Evolutionary conservation across 2,113 vertebrate genomes (phyloP), one percentile per base, ranked within the genome.

Genomic region (Chloroceryle aenea): DNA sequence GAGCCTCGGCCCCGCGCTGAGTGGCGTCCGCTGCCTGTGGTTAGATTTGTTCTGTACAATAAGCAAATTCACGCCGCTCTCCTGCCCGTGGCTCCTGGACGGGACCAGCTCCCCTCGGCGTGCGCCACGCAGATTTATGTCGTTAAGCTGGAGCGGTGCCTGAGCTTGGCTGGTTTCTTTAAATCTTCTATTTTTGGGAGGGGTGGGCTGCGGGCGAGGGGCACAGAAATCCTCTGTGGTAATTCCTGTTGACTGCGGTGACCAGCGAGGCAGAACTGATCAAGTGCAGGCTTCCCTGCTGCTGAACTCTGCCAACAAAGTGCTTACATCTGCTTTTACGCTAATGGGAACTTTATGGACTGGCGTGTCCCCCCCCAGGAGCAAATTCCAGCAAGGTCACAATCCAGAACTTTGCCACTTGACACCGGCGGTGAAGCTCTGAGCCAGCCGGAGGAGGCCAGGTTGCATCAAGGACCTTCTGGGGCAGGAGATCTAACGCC

Each of bases 211-310:
- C 36, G 27, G 64, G 92, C 72, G 84, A 69, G 74, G 89, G 93
- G 66, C 75, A 83, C 77, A 94, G 91, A 83, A 92, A 92, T 42
- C 89, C 89, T 92, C 67, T 61, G 83, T 4, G 29, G 89, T 95
- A 92, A 97, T 96, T 97, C 89, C 96, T 97, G 94, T 96, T 97
- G 94, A 94, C 95, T 97, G 93, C 97, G 89, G 94, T 94, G 96
- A 93, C 94, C 93, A 93, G 95, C 0, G 94, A 96, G 94, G 97
- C 97, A 97, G 95, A 97, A 96, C 97, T 97, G 97, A 97, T 97
- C 96, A 96, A 87, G 89, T 96, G 92, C 96, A 96, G 97, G 91
- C 91, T 95, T 97, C 92, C 92, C 93, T 78, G 89, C 94, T 93
- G 97, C 96, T 89, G 89, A 91, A 62, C 93, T 83, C 93, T 95